These are phyloP conservation scores for Athene cunicularia DNA, from an alignment of 2,113 vertebrate species.

Conservation along the genomic window DNA sequence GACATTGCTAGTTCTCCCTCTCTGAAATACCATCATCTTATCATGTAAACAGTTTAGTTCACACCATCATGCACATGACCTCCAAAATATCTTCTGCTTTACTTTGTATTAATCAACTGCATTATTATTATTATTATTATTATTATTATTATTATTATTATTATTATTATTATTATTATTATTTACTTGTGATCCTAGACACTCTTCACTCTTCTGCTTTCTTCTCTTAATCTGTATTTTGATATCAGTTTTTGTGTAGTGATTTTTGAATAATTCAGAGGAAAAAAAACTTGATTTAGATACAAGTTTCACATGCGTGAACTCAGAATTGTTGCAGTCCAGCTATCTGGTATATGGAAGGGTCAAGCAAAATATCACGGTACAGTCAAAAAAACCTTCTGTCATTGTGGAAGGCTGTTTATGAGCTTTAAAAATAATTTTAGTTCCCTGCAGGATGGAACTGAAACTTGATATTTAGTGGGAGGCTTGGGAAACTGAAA, in stretches of 20 bases:
- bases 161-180: slow-evolving; percentile 5
- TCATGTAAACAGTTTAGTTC: slow-evolving; percentile 37
- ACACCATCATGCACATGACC: not conserved
- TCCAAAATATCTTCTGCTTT: not conserved
- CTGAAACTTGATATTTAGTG: not conserved
- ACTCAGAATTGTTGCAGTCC: not conserved
- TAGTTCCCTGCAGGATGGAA: not conserved
- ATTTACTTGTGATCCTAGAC: not conserved
- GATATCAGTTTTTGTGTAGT: not conserved
- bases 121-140: slow-evolving; percentile 1
- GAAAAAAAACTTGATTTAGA: not conserved
- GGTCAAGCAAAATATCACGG: not conserved
- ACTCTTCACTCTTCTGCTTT: not conserved
- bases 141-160: slow-evolving; percentile 7
- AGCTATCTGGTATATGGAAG: not conserved
- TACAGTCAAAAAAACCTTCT: not conserved
- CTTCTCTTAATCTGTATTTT: not conserved
- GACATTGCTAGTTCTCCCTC: not conserved
- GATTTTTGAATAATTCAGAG: slow-evolving; percentile 3
- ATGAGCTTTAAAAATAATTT: not conserved
- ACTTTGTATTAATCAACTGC: not conserved
- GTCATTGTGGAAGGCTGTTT: not conserved
- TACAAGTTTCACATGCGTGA: not conserved
- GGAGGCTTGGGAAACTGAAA: not conserved
- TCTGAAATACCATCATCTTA: slow-evolving; percentile 49